Percentiles rank a stretch among this genome's conserved stretches.
These are phyloP conservation scores for Eupithecia pulchellata DNA, from an alignment of 2,888 invertebrate species.

Conservation along the genomic window DNA sequence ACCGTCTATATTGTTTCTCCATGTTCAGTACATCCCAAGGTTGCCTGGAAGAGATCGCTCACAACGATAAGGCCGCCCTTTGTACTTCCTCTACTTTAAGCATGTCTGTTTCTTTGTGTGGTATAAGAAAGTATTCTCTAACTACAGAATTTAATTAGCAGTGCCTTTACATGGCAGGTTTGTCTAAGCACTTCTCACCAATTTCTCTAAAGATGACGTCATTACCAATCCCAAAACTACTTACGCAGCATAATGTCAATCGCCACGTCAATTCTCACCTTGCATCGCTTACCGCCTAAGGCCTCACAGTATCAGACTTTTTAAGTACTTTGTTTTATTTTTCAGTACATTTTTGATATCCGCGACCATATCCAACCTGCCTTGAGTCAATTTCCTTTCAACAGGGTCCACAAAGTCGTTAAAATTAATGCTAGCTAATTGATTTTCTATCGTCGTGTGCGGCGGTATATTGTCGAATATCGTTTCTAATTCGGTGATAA, in stretches of 20 bases:
- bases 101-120: too few species aligned
- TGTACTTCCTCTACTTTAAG: too few species aligned
- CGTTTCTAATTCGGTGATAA: constrained; percentile 69
- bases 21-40: too few species aligned
- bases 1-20: too few species aligned
- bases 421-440: constrained; percentile 69
- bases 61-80: too few species aligned
- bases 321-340: constrained; percentile 83
- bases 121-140: too few species aligned
- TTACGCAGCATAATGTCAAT: background rate
- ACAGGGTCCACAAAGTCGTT: constrained; percentile 70
- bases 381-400: constrained; percentile 74
- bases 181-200: too few species aligned
- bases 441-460: constrained; percentile 66
- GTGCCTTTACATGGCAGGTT: too few species aligned
- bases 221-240: background rate
- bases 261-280: background rate
- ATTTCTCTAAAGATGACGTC: background rate
- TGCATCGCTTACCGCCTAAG: constrained; percentile 25
- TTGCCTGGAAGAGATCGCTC: too few species aligned
- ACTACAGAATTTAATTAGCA: too few species aligned
- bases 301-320: constrained; percentile 69
- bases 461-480: constrained; percentile 76
- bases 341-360: constrained; percentile 83
- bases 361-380: constrained; percentile 78